A percentile compares a stretch with the other conserved stretches of the same genome.
phyloP scores from a whole-genome alignment of 2,888 invertebrate species.

The Pristionchus arcanus region DNA sequence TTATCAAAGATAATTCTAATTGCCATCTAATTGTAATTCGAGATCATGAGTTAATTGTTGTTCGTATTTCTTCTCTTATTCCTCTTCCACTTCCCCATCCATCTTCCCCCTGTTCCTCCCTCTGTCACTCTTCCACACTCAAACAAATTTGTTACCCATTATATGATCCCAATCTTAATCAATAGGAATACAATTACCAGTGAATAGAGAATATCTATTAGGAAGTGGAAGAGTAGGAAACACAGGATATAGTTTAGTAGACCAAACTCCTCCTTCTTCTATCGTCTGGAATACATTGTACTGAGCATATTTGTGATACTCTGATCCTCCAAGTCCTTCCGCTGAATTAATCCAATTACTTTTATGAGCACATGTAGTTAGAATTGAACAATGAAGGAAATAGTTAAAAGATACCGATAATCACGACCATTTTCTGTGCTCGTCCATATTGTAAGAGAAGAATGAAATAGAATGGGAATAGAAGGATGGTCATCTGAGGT shows the following conservation, averaged over 20 bases:
- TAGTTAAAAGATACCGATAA: background rate
- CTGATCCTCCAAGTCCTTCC: conserved; percentile 66
- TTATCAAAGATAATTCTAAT: background rate
- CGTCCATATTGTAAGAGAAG: background rate
- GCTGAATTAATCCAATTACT: conserved; percentile 52
- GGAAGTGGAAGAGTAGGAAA: conserved; percentile 68
- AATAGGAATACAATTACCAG: conserved; percentile 57
- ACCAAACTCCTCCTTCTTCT: conserved; percentile 67
- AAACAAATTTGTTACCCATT: background rate
- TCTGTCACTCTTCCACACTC: background rate
- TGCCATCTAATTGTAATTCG: no score
- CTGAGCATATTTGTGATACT: conserved; percentile 66
- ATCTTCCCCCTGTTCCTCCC: background rate
- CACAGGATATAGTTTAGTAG: conserved; percentile 64
- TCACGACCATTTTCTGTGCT: conserved; percentile 12
- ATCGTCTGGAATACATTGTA: conserved; percentile 64
- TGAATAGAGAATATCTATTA: conserved; percentile 66
- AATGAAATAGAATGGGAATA: background rate
- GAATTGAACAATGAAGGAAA: background rate
- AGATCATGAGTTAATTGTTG: conserved; percentile 38
- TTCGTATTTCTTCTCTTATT: background rate
- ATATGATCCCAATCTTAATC: background rate
- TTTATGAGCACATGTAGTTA: background rate
- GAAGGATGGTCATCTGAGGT: background rate
- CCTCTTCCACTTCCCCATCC: conserved; percentile 5